Percentiles rank a stretch among this genome's conserved stretches.
Evolutionary conservation across 2,888 invertebrate genomes (phyloP).

Genomic region (Dichetophora obliterata): DNA sequence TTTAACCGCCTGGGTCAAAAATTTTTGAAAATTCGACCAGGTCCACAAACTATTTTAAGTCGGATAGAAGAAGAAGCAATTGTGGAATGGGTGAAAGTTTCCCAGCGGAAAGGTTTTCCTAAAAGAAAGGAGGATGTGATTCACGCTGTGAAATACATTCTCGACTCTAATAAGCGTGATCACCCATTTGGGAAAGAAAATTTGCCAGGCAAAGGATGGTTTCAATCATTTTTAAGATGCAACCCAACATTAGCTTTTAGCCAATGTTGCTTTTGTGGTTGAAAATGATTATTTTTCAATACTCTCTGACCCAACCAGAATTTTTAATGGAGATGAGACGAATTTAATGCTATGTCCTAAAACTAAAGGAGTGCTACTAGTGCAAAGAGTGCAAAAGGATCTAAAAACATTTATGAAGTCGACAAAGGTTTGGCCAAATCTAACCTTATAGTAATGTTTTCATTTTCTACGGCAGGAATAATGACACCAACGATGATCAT

Average conservation of each 20-base stretch:
- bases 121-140: background rate
- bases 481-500: slow-evolving; percentile 5
- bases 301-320: background rate
- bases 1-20: too few relatives aligned
- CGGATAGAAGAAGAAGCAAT: too few relatives aligned
- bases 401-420: slow-evolving; percentile 23
- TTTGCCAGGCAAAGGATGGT: background rate
- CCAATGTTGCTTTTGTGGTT: background rate
- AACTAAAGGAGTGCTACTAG: slow-evolving; percentile 9
- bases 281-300: slow-evolving; percentile 10
- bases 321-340: slow-evolving; percentile 30
- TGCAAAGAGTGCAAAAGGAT: slow-evolving; percentile 34
- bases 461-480: slow-evolving; percentile 1
- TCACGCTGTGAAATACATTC: background rate
- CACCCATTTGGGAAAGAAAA: background rate
- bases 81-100: background rate
- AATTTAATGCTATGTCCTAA: slow-evolving; percentile 27
- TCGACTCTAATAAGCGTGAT: background rate
- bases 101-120: background rate
- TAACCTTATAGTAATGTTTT: slow-evolving; percentile 18
- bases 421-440: slow-evolving; percentile 20
- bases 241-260: background rate
- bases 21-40: too few relatives aligned
- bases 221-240: background rate
- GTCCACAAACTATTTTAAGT: slow-evolving; percentile 6